A percentile compares a stretch with the other conserved stretches of the same genome.
Conservation (phyloP, 2,797 vertebrate species). For the Emydoidea blandingii region DNA sequence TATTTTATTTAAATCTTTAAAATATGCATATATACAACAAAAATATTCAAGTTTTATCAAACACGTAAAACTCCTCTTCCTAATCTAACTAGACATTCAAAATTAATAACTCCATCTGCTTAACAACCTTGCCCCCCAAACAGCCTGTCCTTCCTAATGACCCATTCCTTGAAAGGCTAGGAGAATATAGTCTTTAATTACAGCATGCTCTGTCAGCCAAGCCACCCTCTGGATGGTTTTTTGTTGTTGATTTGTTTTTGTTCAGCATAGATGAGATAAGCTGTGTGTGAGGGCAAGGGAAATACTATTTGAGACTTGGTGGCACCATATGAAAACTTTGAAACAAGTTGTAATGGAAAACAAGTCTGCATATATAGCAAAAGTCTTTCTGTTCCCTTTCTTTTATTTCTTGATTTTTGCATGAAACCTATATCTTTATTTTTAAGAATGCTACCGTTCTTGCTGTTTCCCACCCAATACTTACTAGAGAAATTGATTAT, state of each 20-base stretch:
- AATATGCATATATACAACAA: background rate
- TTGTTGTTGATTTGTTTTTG: too few species aligned
- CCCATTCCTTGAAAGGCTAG: slow-evolving; percentile 24
- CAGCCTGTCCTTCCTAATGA: background rate
- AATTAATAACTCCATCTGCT: slow-evolving; percentile 18
- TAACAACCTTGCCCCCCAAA: too few species aligned
- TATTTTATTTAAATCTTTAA: background rate
- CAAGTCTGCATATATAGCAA: background rate
- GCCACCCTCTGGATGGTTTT: too few species aligned
- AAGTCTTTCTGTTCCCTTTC: background rate
- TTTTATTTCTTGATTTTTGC: background rate
- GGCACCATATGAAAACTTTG: background rate
- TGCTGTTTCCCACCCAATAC: background rate
- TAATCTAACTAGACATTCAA: background rate
- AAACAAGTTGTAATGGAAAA: background rate
- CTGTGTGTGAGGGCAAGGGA: too few species aligned
- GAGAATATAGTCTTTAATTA: background rate
- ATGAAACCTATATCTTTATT: background rate
- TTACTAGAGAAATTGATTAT: background rate
- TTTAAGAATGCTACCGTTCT: background rate
- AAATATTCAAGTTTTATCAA: background rate
- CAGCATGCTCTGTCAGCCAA: background rate
- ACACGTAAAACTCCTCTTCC: background rate
- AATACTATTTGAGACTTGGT: background rate
- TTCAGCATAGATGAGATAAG: too few species aligned